Evolutionary conservation across 2,797 vertebrate species (phyloP).

Genomic region (Cuniculus paca): DNA sequence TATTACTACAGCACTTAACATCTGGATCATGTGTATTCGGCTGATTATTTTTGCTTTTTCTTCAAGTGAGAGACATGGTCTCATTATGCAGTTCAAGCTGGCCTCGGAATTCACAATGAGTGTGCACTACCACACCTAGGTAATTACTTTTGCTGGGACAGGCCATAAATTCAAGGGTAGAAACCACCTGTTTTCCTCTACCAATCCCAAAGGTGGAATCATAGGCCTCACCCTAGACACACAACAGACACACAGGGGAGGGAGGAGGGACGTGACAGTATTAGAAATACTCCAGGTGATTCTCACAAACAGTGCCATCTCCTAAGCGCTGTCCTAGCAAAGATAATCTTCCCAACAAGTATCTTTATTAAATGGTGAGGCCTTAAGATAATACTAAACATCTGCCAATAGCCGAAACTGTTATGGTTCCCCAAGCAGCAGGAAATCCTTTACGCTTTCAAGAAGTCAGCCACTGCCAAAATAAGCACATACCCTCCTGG

Average conservation of each 20-base stretch:
- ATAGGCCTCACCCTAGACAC: background rate
- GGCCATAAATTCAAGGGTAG: background rate
- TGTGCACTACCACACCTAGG: background rate
- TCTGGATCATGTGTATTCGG: background rate
- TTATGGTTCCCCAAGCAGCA: background rate
- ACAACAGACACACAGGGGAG: background rate
- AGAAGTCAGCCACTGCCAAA: background rate
- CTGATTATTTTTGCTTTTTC: background rate
- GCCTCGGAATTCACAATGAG: background rate
- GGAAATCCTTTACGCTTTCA: background rate
- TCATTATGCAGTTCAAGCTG: background rate
- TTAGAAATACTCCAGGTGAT: background rate
- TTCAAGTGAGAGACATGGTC: background rate
- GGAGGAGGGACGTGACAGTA: background rate
- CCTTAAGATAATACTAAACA: background rate
- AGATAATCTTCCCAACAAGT: background rate
- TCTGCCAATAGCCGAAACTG: background rate
- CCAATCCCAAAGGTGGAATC: background rate
- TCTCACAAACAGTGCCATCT: background rate
- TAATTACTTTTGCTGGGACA: constrained; percentile 4
- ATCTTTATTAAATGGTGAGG: background rate
- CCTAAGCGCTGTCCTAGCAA: background rate
- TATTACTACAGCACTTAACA: background rate
- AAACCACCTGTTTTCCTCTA: background rate
- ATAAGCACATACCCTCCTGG: background rate